A percentile compares a stretch with the other conserved stretches of the same genome.
These are phyloP conservation scores for Lepidocyrtoides sp. DNA, from an alignment of 2,888 invertebrate genomes.

Conservation along the genomic window DNA sequence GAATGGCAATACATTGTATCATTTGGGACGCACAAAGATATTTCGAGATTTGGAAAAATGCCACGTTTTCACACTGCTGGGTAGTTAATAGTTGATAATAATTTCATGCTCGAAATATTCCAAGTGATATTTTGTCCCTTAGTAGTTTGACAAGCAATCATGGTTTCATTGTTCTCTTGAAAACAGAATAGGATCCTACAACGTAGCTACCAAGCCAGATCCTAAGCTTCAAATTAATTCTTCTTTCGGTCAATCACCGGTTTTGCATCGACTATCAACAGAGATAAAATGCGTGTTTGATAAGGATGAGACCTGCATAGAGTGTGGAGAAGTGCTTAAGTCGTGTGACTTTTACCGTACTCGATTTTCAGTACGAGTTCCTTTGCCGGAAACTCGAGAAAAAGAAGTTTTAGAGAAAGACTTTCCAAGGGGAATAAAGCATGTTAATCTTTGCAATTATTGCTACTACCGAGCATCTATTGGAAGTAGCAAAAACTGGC, in stretches of 20 bases:
- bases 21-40: neutral
- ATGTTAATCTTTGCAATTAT: constrained; percentile 61
- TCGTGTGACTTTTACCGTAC: constrained; percentile 57
- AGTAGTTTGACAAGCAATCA: neutral
- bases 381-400: constrained; percentile 43
- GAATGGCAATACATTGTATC: constrained; percentile 33
- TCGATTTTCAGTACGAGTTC: constrained; percentile 17
- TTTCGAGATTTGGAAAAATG: constrained; percentile 24
- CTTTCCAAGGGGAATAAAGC: constrained; percentile 48
- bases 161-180: neutral
- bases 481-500: constrained; percentile 58
- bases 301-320: constrained; percentile 38
- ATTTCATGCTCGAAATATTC: neutral
- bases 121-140: too few relatives aligned
- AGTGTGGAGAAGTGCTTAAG: constrained; percentile 26
- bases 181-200: constrained; percentile 51
- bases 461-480: constrained; percentile 54
- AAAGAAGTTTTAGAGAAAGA: neutral
- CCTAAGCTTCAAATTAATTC: neutral
- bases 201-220: neutral
- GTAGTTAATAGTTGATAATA: constrained; percentile 19
- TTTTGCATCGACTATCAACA: neutral
- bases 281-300: constrained; percentile 33
- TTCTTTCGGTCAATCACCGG: constrained; percentile 57
- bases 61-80: constrained; percentile 56